These are phyloP conservation scores for Telmatherina bonti DNA, from an alignment of 2,797 vertebrate species.

Conservation along the genomic window DNA sequence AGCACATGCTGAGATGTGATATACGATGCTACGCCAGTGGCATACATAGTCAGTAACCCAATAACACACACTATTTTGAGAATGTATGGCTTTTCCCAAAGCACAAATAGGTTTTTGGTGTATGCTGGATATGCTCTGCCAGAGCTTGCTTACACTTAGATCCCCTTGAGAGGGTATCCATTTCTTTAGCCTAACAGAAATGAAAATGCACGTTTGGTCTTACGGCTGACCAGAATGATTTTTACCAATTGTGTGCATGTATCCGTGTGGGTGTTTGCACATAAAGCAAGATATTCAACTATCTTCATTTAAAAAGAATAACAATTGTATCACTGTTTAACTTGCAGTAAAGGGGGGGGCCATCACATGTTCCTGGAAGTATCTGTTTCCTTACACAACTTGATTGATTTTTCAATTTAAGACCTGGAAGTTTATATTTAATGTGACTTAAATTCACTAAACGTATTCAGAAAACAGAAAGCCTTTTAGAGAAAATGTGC, in stretches of 20 bases:
- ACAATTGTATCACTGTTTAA: constrained; percentile 11
- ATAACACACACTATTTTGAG: constrained; percentile 82
- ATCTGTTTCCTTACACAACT: constrained; percentile 25
- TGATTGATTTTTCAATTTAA: not conserved
- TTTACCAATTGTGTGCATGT: constrained; percentile 45
- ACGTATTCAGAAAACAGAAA: not conserved
- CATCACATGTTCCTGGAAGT: constrained; percentile 1
- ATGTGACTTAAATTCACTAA: not conserved
- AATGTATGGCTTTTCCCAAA: constrained; percentile 81
- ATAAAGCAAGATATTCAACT: constrained; percentile 12
- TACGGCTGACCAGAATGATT: constrained; percentile 62
- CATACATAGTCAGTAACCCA: constrained; percentile 79
- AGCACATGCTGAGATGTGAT: constrained; percentile 82
- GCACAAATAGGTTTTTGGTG: constrained; percentile 77
- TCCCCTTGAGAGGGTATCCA: constrained; percentile 71
- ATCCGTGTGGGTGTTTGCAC: constrained; percentile 18
- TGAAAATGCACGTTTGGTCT: constrained; percentile 71
- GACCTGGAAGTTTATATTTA: constrained; percentile 5
- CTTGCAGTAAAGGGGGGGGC: not conserved
- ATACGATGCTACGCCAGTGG: constrained; percentile 70
- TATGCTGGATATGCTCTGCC: constrained; percentile 54
- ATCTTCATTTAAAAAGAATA: constrained; percentile 43
- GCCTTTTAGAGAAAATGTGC: not conserved
- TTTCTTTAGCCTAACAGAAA: constrained; percentile 74
- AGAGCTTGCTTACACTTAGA: constrained; percentile 56